Evolutionary conservation across 2,113 vertebrate species (phyloP), one percentile per base, ranked within the genome.

Genomic region (Paedocypris sp.): DNA sequence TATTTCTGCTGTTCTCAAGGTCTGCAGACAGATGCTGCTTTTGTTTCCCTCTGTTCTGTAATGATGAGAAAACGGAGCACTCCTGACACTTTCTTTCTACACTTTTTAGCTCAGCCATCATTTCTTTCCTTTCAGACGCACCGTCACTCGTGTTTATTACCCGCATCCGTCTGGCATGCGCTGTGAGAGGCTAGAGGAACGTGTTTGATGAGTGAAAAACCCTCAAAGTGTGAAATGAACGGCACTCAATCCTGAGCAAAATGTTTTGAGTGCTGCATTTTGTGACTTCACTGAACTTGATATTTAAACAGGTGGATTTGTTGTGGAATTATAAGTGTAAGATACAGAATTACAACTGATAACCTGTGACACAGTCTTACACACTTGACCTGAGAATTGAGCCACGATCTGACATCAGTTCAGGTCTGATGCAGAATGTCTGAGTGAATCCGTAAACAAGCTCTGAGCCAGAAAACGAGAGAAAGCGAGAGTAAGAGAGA

Each of bases 31-130:
- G 62, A 63, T 41, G 39, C 45, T 29, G 50, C 59, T 61, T 64
- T 60, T 50, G 62, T 67, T 62, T 67, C 8, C 16, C 18, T 43
- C 35, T 53, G 31, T 47, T 16, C 42, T 10, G 33, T 41, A 23
- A 64, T 29, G 64, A 62, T 43, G 32, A 64, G 57, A 29, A 32
- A 61, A 58, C 41, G 42, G n/a, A 58, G 51, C 4, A 33, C 43
- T 62, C 38, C 13, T 58, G 65, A 66, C 70, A 68, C 20, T 13
- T 65, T 52, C 57, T 48, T 54, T 49, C 61, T 18, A 41, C 29
- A 19, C 18, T 51, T 38, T 29, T 48, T 50, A 29, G 11, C 26
- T 22, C 32, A 33, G 15, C 12, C 43, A 31, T 63, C 42, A 35
- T 32, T 23, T 31, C n/a, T 51, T 20, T 33, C 32, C 39, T 23